Percentiles rank a stretch among this genome's conserved stretches.
Conservation (phyloP, 2,888 invertebrate genomes). For the Xestoiulus laeticollis region DNA sequence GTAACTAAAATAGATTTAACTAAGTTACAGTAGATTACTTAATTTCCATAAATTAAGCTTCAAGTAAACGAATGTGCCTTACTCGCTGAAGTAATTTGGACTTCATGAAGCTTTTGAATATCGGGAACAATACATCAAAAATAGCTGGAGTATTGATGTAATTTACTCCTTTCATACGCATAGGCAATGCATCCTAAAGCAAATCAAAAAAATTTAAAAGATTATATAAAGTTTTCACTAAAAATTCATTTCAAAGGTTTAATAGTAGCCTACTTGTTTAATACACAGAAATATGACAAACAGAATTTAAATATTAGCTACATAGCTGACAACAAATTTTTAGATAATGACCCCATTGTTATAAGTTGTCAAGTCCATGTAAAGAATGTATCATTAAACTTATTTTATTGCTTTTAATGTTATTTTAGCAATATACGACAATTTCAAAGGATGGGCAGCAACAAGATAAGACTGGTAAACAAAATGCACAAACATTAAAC, state of each 20-base stretch:
- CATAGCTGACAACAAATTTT: too few relatives aligned
- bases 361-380: too few relatives aligned
- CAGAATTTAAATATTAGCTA: too few relatives aligned
- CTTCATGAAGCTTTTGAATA: constrained; percentile 71
- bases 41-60: neutral
- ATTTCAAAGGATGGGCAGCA: too few relatives aligned
- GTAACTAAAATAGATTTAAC: constrained; percentile 62
- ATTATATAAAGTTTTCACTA: neutral
- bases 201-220: neutral
- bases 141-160: constrained; percentile 71
- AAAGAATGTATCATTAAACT: neutral
- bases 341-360: too few relatives aligned
- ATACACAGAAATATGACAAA: neutral
- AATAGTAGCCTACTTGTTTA: neutral
- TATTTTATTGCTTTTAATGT: too few relatives aligned
- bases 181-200: constrained; percentile 70
- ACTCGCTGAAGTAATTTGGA: constrained; percentile 73
- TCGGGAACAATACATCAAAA: constrained; percentile 70
- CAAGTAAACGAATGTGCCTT: constrained; percentile 57
- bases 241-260: too few relatives aligned
- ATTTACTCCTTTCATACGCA: constrained; percentile 70
- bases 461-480: too few relatives aligned
- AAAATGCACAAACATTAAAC: too few relatives aligned
- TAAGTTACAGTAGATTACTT: neutral
- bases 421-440: too few relatives aligned